Evolutionary conservation across 2,888 invertebrate genomes (phyloP), one percentile per base, ranked within the genome.

Genomic region (Muscina levida): DNA sequence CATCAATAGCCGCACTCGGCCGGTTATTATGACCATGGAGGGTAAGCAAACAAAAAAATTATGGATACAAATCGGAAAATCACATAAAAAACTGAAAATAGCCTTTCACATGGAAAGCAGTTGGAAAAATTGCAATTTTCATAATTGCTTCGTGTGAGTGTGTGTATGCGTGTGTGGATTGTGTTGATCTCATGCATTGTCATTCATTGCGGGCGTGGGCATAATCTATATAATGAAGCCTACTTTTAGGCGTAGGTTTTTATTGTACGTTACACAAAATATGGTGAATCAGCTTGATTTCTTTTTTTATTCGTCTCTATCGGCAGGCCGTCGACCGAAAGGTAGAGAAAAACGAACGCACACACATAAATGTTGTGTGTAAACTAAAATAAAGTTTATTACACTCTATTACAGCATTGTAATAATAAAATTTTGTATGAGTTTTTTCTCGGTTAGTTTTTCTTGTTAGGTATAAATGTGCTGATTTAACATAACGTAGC

Each of bases 11-110:
- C 19, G n/a, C n/a, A n/a, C n/a, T n/a, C n/a, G n/a, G 22, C 17
- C 17, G 15, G 37, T 39, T 39, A 74, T 80, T 70, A 73, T 57
- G 37, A 84, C 59, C 42, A 53, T 17, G 37, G 22, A 70, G 70
- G 73, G 57, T 85, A 84, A 86, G 5, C 11, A 56, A 24, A 85
- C 83, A 84, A 83, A 86, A 86, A 87, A 37, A 22, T 42, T 31
- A 37, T 46, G 59, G 15, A 31, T 17, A 46, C 42, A 70, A 70
- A 57, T 39, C 31, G 56, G 42, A 70, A 42, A 31, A 42, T 31
- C 26, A 70, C 17, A 46, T 57, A 59, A 65, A 56, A 37, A 26
- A 51, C 24, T n/a, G 11, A 56, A 57, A 65, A 56, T 22, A 11
- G 37, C 53, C 13, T 53, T n/a, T n/a, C n/a, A n/a, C n/a, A n/a